Evolutionary conservation across 2,113 vertebrate genomes (phyloP), one percentile per base, ranked within the genome.

Genomic region (Balaeniceps rex): DNA sequence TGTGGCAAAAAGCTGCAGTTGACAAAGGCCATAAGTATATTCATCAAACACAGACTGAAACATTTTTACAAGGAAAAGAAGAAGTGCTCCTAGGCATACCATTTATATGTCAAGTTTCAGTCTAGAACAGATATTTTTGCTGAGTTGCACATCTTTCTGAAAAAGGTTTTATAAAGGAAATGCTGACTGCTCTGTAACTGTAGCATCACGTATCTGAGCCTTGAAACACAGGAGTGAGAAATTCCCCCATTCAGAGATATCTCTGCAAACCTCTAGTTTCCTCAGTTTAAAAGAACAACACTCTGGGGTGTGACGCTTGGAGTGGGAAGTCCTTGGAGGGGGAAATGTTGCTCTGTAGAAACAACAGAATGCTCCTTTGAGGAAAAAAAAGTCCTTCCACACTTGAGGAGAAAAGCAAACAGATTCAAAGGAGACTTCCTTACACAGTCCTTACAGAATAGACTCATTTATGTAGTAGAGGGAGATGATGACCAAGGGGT

Each of bases 21-120:
- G 95, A 96, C 96, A 95, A 94, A 96, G 96, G 94, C 94, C 78
- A 19, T 95, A 93, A 92, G 85, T 95, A 88, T 92, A 94, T 94
- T 95, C 94, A 95, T 93, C 88, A 93, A 95, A 97, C 92, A 95
- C 47, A 74, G 79, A 61, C 79, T 80, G 75, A 92, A 96, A 93
- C 75, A 64, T 90, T 92, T 93, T 94, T 94, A 90, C 91, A 97
- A 95, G 89, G 82, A 89, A 61, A 86, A 92, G 89, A 61, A 96
- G 72, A 58, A 86, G 49, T 3, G 90, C 93, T 96, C 69, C 90
- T 58, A 94, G 92, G 93, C 94, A 93, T 95, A 74, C 61, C 40
- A 40, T 79, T 91, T 96, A 63, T 83, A 74, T 78, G 90, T 89
- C 93, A 95, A 83, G 83, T 83, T 93, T 87, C 94, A 76, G 81